These are phyloP conservation scores for pig (Sus scrofa) DNA, from an alignment of 2,113 vertebrate genomes.

Conservation along the genomic window T2T-Sscrofa CM000829.6:71172501-71173000, in stretches of 20 bases:
- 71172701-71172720: constrained; percentile 48
- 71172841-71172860: neutral
- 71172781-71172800: constrained; percentile 12
- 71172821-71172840: neutral
- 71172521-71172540: neutral
- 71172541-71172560: neutral
- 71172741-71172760: constrained; percentile 46
- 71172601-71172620: constrained; percentile 44
- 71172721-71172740: constrained; percentile 32
- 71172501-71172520: neutral
- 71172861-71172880: neutral
- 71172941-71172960: neutral
- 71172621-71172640: neutral
- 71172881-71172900: constrained; percentile 31
- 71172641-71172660: neutral
- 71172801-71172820: neutral
- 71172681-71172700: constrained; percentile 57
- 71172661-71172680: constrained; percentile 53
- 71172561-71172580: neutral
- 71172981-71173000: constrained; percentile 80
- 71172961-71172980: constrained; percentile 55
- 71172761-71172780: neutral
- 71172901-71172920: neutral
- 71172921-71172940: neutral
- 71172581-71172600: neutral